These are phyloP conservation scores for Stenopsyche tienmushanensis DNA, from an alignment of 1,140 invertebrate species.

Conservation along the genomic window DNA sequence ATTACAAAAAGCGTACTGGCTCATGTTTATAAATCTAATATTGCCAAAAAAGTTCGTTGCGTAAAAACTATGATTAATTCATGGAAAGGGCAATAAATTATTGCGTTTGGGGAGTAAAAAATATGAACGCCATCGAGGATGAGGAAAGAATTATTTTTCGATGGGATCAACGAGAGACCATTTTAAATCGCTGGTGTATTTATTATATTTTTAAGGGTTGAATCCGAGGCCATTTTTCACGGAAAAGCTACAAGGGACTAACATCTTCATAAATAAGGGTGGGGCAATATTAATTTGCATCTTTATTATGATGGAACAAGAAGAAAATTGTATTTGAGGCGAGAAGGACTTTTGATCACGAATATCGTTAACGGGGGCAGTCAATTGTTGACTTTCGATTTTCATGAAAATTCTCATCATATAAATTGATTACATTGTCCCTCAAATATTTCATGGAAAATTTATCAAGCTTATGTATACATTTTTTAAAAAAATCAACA, in stretches of 20 bases:
- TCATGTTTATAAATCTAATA: no score
- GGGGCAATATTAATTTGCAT: slow-evolving; percentile 24
- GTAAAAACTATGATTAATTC: no score
- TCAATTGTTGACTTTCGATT: background rate
- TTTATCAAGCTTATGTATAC: background rate
- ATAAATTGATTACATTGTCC: background rate
- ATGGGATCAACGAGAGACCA: no score
- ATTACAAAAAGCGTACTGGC: no score
- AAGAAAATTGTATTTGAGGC: background rate
- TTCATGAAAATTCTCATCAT: background rate
- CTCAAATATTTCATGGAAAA: slow-evolving; percentile 6
- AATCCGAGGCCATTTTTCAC: slow-evolving; percentile 1
- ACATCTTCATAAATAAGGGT: slow-evolving; percentile 12
- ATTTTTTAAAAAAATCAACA: background rate
- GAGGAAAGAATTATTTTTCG: no score
- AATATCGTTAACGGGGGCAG: background rate
- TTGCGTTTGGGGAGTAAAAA: no score
- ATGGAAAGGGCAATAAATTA: no score
- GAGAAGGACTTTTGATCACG: background rate
- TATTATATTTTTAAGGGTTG: background rate
- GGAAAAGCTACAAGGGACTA: background rate
- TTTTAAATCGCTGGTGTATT: no score
- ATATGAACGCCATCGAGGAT: no score
- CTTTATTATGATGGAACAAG: slow-evolving; percentile 16
- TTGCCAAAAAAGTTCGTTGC: no score